These are phyloP conservation scores for Coturnix japonica DNA, from an alignment of 2,113 vertebrate genomes.

Conservation along the genomic window DNA sequence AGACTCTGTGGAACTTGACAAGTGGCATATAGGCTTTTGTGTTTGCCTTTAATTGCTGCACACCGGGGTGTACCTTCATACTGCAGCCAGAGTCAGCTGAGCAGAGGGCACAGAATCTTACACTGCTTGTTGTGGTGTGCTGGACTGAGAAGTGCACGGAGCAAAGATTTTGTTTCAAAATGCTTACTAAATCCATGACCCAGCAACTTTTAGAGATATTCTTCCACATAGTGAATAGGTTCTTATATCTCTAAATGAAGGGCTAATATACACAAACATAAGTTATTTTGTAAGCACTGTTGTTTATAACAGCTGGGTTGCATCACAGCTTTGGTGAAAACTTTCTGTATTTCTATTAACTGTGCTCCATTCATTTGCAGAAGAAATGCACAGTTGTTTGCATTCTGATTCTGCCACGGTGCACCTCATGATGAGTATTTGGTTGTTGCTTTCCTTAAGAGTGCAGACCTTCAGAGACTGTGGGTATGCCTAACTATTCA, in stretches of 20 bases:
- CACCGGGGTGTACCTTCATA: neutral
- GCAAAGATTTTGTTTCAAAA: neutral
- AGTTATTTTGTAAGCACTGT: neutral
- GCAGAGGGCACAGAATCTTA: neutral
- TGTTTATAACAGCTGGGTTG: neutral
- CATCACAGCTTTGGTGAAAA: neutral
- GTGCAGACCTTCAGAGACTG: neutral
- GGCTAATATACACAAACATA: neutral
- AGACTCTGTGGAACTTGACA: conserved; percentile 45
- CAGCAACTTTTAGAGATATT: neutral
- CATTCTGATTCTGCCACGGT: neutral
- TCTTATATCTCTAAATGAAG: neutral
- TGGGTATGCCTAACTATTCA: neutral
- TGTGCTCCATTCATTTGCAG: neutral
- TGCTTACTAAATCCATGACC: neutral
- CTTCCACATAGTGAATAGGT: neutral
- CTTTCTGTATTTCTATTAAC: neutral
- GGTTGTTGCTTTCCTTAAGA: neutral
- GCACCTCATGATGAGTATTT: neutral
- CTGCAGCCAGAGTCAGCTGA: neutral
- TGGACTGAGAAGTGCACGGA: neutral
- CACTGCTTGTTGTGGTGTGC: neutral
- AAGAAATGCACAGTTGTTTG: neutral
- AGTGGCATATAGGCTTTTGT: conserved; percentile 31
- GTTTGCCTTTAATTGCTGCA: neutral